Conservation (phyloP, 2,888 invertebrate species). For the Saturnia japonica region DNA sequence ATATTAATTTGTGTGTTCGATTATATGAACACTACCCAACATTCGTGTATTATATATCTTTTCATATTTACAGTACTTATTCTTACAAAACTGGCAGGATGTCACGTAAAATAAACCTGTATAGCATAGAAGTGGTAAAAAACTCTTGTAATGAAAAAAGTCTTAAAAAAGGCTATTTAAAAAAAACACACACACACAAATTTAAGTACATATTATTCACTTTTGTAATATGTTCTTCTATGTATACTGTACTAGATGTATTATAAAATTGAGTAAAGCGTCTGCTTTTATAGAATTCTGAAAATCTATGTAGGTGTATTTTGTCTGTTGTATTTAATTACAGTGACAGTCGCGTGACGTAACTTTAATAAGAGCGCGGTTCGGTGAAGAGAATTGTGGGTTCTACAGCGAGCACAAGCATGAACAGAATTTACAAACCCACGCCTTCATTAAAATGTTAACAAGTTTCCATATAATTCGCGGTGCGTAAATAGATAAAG, state of each 20-base stretch:
- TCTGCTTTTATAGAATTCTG: background rate
- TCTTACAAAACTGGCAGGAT: too few species aligned
- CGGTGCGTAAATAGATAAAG: constrained; percentile 61
- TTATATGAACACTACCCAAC: background rate
- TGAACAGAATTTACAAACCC: constrained; percentile 58
- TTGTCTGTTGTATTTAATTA: constrained; percentile 41
- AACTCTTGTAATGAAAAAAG: too few species aligned
- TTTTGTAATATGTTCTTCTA: too few species aligned
- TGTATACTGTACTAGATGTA: too few species aligned
- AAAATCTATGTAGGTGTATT: background rate
- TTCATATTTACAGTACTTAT: too few species aligned
- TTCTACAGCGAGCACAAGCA: constrained; percentile 43
- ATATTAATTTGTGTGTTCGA: background rate
- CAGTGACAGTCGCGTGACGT: constrained; percentile 38
- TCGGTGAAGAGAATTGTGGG: constrained; percentile 41
- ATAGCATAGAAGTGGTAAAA: too few species aligned
- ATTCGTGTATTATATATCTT: background rate
- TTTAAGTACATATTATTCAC: too few species aligned
- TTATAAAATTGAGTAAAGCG: background rate
- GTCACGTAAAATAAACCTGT: too few species aligned
- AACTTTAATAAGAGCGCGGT: constrained; percentile 40
- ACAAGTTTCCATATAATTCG: constrained; percentile 66
- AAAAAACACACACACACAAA: too few species aligned
- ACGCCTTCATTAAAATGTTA: constrained; percentile 71
- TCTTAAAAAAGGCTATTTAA: too few species aligned